Evolutionary conservation across 1,140 invertebrate genomes (phyloP), one percentile per base, ranked within the genome.

Genomic region (Melipona quadrifasciata): DNA sequence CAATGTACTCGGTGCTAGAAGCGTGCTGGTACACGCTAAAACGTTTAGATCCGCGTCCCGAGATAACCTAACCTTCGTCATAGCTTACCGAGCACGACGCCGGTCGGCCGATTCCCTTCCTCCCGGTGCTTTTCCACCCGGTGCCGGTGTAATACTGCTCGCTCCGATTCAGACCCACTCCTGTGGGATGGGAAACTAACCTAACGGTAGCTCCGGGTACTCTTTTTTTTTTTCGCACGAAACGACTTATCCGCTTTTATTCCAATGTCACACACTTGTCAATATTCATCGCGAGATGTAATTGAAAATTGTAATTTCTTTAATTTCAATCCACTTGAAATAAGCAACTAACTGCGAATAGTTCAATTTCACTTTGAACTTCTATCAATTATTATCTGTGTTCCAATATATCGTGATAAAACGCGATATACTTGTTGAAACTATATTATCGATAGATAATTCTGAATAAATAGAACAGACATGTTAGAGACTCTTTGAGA

Each of bases 1-100:
- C 91, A 93, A 91, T 92, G 91, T 92, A 90, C 90, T 87, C 80
- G 75, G 68, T 27, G 55, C 65, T 55, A 68, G 64, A 80, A 87
- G 79, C 71, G 75, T 84, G 85, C 80, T 80, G 78, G 77, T 89
- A 91, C 91, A 91, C 90, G 92, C 47, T 91, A 93, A 93, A 93
- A 93, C 91, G 92, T 93, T 92, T 91, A 94, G 93, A 94, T 94
- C 91, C 91, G 85, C 87, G 88, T 86, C 87, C 85, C 81, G 86
- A 94, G 92, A 94, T 94, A 94, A 91, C 87, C 89, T 93, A 93
- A 94, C 93, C 93, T 93, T 93, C 93, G 93, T 94, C 93, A 93
- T 93, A 94, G 93, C 90, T 93, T 93, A 92, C 93, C 93, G 90
- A 93, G 93, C 93, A 90, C 93, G 91, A 93, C 92, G 93, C 92